Evolutionary conservation across 2,113 vertebrate species (phyloP), one percentile per base, ranked within the genome.

Genomic region (Choloepus hoffmanni): DNA sequence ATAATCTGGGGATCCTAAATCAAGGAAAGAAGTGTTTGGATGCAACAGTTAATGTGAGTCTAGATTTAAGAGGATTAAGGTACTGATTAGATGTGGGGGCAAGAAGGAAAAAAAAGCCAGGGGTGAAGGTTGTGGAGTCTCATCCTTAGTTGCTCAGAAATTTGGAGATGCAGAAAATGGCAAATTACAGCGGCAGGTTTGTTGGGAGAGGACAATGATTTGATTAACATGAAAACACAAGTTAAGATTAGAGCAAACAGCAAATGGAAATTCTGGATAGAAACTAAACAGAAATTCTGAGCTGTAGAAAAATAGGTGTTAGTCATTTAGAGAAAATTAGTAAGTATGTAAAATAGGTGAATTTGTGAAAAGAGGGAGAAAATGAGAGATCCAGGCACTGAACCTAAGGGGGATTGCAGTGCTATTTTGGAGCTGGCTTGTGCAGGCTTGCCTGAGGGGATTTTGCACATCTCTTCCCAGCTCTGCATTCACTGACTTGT

Each of bases 281-380:
- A 96, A 93, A 62, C 68, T 70, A 43, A 92, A 94, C 11, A 68
- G 8, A 76, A 76, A 45, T 70, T 83, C 58, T 83, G 5, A 89
- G 33, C 48, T 30, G 1, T 13, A 90, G 28, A 45, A 70, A 89
- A 89, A 58, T 45, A 28, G 1, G 14, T 28, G 0, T 0, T 18
- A 23, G 26, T 70, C 23, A 86, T 72, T 81, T 85, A 70, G 91
- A 84, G 40, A 53, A 89, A 94, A 62, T 40, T 62, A 81, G 33
- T 16, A 67, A 14, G 4, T 24, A 55, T 13, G 1, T 68, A 83
- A 89, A 14, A 83, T 26, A 24, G 7, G 65, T 62, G 9, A 8
- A 53, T 77, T 60, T 63, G 28, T 63, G 40, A 90, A 70, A 3
- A 79, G 18, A 30, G 16, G 4, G 24, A 7, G 40, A 28, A 74